Evolutionary conservation across 2,888 invertebrate species (phyloP).

Genomic region (Bellardia pandia): DNA sequence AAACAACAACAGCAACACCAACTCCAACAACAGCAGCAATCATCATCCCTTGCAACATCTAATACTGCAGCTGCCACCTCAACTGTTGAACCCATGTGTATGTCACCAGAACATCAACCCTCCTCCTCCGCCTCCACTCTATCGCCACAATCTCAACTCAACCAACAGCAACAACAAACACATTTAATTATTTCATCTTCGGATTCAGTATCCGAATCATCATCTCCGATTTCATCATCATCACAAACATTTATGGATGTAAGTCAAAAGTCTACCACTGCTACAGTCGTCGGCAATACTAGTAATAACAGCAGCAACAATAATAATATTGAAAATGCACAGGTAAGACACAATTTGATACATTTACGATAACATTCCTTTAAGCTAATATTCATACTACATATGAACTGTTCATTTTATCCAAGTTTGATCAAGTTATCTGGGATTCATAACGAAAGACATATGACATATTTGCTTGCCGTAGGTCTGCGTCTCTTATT

Average conservation of each 20-base stretch:
- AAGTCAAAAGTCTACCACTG: constrained; percentile 79
- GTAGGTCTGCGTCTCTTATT: no score
- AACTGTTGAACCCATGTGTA: constrained; percentile 81
- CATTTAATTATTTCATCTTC: constrained; percentile 76
- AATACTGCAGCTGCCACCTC: constrained; percentile 71
- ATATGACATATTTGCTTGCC: no score
- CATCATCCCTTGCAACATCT: constrained; percentile 67
- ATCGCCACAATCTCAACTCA: constrained; percentile 56
- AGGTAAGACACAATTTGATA: constrained; percentile 62
- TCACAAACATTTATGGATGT: constrained; percentile 83
- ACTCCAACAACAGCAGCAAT: constrained; percentile 75
- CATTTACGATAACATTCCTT: neutral
- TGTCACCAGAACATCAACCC: constrained; percentile 81
- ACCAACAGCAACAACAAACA: constrained; percentile 72
- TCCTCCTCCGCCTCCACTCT: constrained; percentile 72
- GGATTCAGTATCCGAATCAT: constrained; percentile 72
- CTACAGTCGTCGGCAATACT: constrained; percentile 70
- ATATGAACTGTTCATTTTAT: no score
- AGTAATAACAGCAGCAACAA: constrained; percentile 72
- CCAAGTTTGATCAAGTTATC: no score
- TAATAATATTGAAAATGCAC: constrained; percentile 72
- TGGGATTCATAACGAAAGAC: no score
- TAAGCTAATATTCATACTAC: no score
- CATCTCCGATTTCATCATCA: constrained; percentile 75
- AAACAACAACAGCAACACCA: constrained; percentile 76